Evolutionary conservation across 2,797 vertebrate species (phyloP), one percentile per base, ranked within the genome.

Genomic region (Sylvilagus floridanus): DNA sequence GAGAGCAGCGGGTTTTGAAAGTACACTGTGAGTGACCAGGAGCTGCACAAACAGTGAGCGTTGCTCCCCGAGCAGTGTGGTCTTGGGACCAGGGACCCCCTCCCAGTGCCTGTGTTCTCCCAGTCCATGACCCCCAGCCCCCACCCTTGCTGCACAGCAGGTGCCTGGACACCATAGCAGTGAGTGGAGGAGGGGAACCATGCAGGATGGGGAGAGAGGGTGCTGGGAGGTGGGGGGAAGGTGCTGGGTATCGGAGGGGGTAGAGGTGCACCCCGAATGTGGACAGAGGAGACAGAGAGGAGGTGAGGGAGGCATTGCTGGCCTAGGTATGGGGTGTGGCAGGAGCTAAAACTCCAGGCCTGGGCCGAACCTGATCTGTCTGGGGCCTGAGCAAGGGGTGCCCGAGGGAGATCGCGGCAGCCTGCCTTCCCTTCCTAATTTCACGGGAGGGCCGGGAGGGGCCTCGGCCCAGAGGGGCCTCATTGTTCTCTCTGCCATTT

Each of bases 401-500:
- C 42, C 30, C 54, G 47, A 62, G 52, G 81, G 60, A 50, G 24
- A n/a, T 54, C 84, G 47, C 69, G 11, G 0, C 0, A 13, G 21
- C 13, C 62, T 6, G 24, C 21, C 66, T 90, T 81, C 91, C 77
- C 89, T 96, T 95, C 76, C 83, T 96, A 60, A 96, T 95, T 92
- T 72, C 37, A 28, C 57, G 14, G 9, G 84, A 68, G 75, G 85
- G 76, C 84, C 92, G 69, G 7, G 81, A 77, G 71, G 91, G 87
- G 88, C 77, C 92, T 95, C 4, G 73, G 90, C 96, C 95, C 62
- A 3, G 88, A 95, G 95, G 91, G 96, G 95, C 83, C 95, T 97
- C 90, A 97, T 96, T 97, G 95, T 89, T 95, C 95, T 95, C 85
- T 94, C 81, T 87, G 83, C 92, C 84, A 71, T 95, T 95, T 91